Base-by-base conservation (phyloP, 2,888 invertebrate species). In the Baronia brevicornis region DNA sequence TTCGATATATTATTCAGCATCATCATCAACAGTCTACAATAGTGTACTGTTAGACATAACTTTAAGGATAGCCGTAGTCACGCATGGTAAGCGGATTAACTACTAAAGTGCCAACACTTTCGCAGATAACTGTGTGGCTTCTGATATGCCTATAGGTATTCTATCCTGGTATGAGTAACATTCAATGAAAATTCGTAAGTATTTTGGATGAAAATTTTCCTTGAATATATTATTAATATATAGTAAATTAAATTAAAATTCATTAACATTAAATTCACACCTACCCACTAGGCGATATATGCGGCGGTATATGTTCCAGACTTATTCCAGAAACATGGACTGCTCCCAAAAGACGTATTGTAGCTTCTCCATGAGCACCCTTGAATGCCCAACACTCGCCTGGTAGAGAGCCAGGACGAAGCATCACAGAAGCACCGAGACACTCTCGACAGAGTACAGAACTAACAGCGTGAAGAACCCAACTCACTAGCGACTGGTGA, bases 371-470 rank as follows among this genome's bases (percentile, higher is more conserved):
- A 17, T 68, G 73, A 1, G 84, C 60, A 1, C 94, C 94, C 54
- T 88, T 89, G 62, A 96, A 94, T 0, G 94, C 91, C 94, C 95
- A 96, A 67, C 96, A 96, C 66, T 94, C 89, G 1, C 96, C 96
- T 1, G 94, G 94, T 41, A 89, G 68, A 10, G 90, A 75, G 4
- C 86, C 86, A 2, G 88, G 84, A 57, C 85, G 65, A 41, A 82
- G 56, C 35, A 82, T 70, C 12, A 71, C 58, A 6, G 68, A 54
- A 1, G 82, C 84, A 2, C 72, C 70, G 23, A 61, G 53, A 38
- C 80, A 80, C 41, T 71, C 72, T 18, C 65, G 67, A 33, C 82
- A 82, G 19, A 75, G 21, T 42, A 52, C 37, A 2, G 71, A 34
- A 2, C 60, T 50, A 3, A 82, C 33, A 25, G 50, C 39, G 41